Conservation (phyloP, 2,113 vertebrate species). For the Oreochromis spilurus region DNA sequence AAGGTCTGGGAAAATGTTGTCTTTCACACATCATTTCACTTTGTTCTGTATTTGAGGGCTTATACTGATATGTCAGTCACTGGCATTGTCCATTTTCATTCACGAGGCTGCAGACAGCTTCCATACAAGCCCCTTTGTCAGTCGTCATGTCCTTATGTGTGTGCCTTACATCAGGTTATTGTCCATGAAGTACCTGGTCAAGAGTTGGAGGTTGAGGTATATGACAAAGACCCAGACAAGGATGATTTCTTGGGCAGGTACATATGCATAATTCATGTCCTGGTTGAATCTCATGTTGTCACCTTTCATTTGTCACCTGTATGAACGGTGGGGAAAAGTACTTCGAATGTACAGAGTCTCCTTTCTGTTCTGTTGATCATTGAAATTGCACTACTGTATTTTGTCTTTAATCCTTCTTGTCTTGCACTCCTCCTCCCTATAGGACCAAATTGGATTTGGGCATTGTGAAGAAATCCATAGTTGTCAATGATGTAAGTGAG, state of each 20-base stretch:
- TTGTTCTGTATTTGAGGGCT: background rate
- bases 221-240: conserved; percentile 92
- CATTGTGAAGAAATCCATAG: conserved; percentile 79
- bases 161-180: conserved; percentile 79
- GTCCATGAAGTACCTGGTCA: conserved; percentile 93
- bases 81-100: conserved; percentile 5
- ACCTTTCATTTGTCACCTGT: conserved; percentile 12
- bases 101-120: background rate
- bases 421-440: background rate
- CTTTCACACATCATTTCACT: conserved; percentile 11
- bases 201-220: conserved; percentile 89
- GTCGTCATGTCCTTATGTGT: conserved; percentile 50
- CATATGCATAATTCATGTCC: conserved; percentile 30
- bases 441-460: conserved; percentile 88
- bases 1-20: background rate
- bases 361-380: background rate
- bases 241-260: conserved; percentile 95
- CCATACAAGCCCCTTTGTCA: conserved; percentile 21
- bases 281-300: background rate
- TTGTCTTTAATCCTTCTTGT: background rate
- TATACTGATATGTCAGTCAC: background rate
- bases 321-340: background rate
- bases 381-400: background rate
- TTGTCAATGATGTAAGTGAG: conserved; percentile 82
- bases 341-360: background rate